Base-by-base conservation (phyloP, 1,140 invertebrate genomes). In the Apis laboriosa region DNA sequence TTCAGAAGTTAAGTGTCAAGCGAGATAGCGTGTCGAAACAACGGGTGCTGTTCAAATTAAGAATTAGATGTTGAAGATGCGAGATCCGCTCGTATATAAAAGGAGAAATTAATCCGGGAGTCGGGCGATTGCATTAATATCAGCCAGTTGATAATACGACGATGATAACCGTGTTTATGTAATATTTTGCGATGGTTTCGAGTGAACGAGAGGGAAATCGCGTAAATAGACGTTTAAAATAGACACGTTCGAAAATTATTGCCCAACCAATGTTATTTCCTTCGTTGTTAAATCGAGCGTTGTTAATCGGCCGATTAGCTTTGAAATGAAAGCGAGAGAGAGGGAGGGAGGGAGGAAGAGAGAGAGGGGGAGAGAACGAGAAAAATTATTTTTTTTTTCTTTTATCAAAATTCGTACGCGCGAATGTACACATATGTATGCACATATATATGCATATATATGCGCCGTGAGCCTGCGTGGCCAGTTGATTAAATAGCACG, bases 151-250 rank as follows among this genome's bases (percentile, higher is more conserved):
- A 76, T 76, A 75, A 55, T 56, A 13, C 17, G 67, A 17, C 49
- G 56, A 49, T 34, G 68, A 73, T 80, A 49, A 70, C 34, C 21
- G 21, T 11, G 34, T 24, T 81, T 81, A 60, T 34, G 15, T 76
- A 76, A 81, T 56, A 21, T 15, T 8, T 7, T 5, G n/a, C 79
- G 12, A 19, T 68, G n/a, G n/a, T 81, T 67, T 61, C 53, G 55
- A 53, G 9, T 53, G 2, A 19, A 24, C 21, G 11, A 2, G 28
- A n/a, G n/a, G 60, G n/a, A 67, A 58, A 43, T 49, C 43, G 72
- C 9, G 34, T 43, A 43, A 43, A 43, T 43, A 43, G 34, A 43
- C 34, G 58, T 80, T 80, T 75, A 28, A 67, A 80, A 75, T 13
- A 51, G 24, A 61, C 21, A 2, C 24, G 15, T 43, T 73, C 4